Evolutionary conservation across 30 jellyfish, hydroid and myxozoan species (phyloP).

Genomic region (Hydractinia symbiolongicarpus): DNA sequence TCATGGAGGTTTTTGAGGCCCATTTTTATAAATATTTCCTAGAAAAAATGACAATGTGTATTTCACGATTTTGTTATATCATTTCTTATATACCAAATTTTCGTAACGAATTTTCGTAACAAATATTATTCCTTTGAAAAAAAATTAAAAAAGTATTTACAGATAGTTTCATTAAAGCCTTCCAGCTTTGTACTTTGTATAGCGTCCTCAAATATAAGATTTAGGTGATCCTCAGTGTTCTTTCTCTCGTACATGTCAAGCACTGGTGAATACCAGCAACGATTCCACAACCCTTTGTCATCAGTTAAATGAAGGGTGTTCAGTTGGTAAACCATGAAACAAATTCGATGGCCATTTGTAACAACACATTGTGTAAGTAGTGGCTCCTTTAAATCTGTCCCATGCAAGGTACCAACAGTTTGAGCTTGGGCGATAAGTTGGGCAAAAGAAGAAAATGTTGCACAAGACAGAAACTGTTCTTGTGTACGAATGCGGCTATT

Average conservation of each 20-base stretch:
- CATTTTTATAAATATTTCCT: not conserved
- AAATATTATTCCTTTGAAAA: conserved; percentile 22
- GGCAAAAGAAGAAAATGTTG: conserved; percentile 53
- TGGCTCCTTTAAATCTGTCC: conserved; percentile 56
- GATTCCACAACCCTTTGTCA: conserved; percentile 83
- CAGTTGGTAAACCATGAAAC: conserved; percentile 65
- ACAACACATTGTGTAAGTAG: conserved; percentile 60
- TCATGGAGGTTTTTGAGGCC: not conserved
- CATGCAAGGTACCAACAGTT: conserved; percentile 50
- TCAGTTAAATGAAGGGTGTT: conserved; percentile 56
- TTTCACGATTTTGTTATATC: not conserved
- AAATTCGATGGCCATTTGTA: conserved; percentile 64
- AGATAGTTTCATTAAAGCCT: conserved; percentile 31
- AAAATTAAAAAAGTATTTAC: conserved; percentile 8
- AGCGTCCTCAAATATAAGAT: conserved; percentile 21
- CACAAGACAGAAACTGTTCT: conserved; percentile 45
- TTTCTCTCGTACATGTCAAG: conserved; percentile 3
- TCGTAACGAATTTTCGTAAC: not conserved
- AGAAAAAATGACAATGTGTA: not conserved
- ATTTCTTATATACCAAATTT: not conserved
- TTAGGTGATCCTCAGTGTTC: not conserved
- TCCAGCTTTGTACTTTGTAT: conserved; percentile 13
- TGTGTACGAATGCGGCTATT: conserved; percentile 32
- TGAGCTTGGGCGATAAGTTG: conserved; percentile 66
- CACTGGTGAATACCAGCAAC: conserved; percentile 59